Base-by-base conservation (phyloP, 2,113 vertebrate species). In the Arothron firmamentum region DNA sequence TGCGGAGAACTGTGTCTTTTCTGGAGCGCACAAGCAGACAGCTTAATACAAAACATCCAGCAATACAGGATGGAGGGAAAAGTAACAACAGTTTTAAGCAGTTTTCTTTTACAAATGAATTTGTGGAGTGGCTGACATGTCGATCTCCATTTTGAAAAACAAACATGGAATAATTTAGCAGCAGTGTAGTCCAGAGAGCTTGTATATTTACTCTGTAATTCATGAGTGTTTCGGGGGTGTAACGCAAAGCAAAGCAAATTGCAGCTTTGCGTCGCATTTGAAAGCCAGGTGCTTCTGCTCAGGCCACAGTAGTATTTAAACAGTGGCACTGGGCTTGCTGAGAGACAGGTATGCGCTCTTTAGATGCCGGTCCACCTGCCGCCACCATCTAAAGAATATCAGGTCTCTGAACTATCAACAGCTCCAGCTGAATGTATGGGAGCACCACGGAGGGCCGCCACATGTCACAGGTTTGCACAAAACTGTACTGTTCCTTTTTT, bases 1-100 rank as follows among this genome's bases (percentile, higher is more conserved):
- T n/a, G 3, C 15, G 41, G 23, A 54, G 16, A 17, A 46, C 48
- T 63, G n/a, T 47, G 49, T 62, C 16, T 64, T 71, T 72, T 65
- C 14, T 47, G 43, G 53, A 67, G 41, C 50, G 31, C 48, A 61
- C 9, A 42, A 45, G 43, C 16, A 55, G 34, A 54, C 46, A 50
- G 5, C 61, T 9, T 25, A 15, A 53, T 19, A 59, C 46, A 23
- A 2, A 46, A 34, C 47, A 5, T 28, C 6, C 25, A 28, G 4
- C 25, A 28, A 6, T 28, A 50, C 52, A 55, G 2, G 50, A 20
- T 17, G 31, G 6, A 17, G 43, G 16, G 3, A 16, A 12, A 6
- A 15, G 16, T 45, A 15, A 15, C 43, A 16, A 45, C 15, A 45
- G 5, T 17, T 45, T 45, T 4, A 45, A 45, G 43, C 43, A 45